Evolutionary conservation across 1,140 invertebrate species (phyloP).

Genomic region (Dinothrombium tinctorium): DNA sequence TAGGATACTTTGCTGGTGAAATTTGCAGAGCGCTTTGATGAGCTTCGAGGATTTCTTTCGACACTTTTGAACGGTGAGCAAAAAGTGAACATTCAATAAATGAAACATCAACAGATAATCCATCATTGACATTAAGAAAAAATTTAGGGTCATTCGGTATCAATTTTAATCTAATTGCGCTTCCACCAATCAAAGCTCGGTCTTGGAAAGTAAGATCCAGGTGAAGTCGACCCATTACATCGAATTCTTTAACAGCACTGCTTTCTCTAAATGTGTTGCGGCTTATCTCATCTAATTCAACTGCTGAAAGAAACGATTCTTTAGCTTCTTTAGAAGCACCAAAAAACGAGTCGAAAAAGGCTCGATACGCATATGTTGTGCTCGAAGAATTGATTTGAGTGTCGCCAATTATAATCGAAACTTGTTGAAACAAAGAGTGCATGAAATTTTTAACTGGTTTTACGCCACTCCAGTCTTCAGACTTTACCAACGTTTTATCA

Average conservation of each 20-base stretch:
- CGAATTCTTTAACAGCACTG: slow-evolving; percentile 10
- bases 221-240: slow-evolving; percentile 14
- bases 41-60: slow-evolving; percentile 7
- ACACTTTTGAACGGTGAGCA: neutral
- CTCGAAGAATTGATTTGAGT: neutral
- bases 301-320: neutral
- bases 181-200: slow-evolving; percentile 10
- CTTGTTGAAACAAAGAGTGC: neutral
- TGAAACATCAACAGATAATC: neutral
- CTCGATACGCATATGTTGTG: neutral
- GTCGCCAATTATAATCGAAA: neutral
- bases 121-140: neutral
- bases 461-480: neutral
- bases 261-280: neutral
- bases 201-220: slow-evolving; percentile 11
- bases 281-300: neutral
- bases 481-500: neutral
- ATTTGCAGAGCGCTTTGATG: slow-evolving; percentile 4
- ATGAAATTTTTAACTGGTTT: neutral
- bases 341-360: neutral
- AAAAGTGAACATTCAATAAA: neutral
- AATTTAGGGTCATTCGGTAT: neutral
- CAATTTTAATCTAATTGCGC: neutral
- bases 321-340: neutral
- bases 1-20: slow-evolving; percentile 5